Base-by-base conservation (phyloP, 2,888 invertebrate genomes). In the Dioctria linearis region DNA sequence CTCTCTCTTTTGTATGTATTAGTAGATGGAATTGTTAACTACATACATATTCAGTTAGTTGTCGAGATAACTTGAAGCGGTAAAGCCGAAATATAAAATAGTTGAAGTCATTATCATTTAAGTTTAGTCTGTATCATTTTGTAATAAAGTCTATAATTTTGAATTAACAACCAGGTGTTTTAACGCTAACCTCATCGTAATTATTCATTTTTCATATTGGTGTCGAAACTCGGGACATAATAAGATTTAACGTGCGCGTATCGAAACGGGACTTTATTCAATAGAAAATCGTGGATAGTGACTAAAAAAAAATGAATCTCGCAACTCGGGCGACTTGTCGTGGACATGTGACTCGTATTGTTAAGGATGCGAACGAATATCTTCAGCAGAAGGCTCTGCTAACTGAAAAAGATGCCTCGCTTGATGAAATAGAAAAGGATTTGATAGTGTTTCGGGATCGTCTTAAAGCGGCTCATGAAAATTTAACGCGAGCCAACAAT, bases 141-240 rank as follows among this genome's bases (percentile, higher is more conserved):
- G 25, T 25, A 1, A 25, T 25, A 25, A 25, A 25, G 25, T 25
- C 25, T 25, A 25, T 25, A 25, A 25, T n/a, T 25, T 25, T 25
- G 25, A 25, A 25, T 25, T 25, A 25, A 25, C 25, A 25, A 25
- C n/a, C 25, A 2, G 25, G 1, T 25, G 25, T 25, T 25, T 25
- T 25, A 25, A 25, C 25, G 25, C 25, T 25, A 25, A 25, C 25
- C 25, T 25, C 1, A 25, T 25, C 25, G 25, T 25, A 25, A 25
- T 25, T 2, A 25, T 25, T 25, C 25, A 25, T 25, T 1, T 25
- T 25, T 25, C 25, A n/a, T n/a, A n/a, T n/a, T 57, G 11, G 57
- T 57, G 57, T 11, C 57, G 57, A 57, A 57, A 57, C 57, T 11
- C 57, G 57, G 57, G 57, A 57, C 11, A 6, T 57, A 4, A 57